Evolutionary conservation across 2,797 vertebrate species (phyloP).

Genomic region (Pantherophis alleghaniensis): DNA sequence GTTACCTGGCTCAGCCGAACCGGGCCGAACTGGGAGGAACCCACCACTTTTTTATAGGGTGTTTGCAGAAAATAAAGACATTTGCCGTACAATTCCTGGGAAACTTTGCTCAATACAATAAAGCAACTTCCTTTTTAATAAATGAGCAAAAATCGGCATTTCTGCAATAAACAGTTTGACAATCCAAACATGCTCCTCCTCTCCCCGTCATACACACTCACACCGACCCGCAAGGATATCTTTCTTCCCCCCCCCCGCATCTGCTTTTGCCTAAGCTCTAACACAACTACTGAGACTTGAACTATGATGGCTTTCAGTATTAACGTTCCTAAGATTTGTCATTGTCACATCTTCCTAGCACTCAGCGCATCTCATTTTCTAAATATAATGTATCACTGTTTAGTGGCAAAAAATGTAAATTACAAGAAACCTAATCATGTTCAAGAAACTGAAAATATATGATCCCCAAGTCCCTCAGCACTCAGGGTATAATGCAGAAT

Average conservation of each 20-base stretch:
- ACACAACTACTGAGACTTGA: constrained; percentile 56
- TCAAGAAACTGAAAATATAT: constrained; percentile 53
- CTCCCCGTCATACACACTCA: neutral
- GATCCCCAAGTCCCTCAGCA: constrained; percentile 36
- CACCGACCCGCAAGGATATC: neutral
- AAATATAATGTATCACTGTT: constrained; percentile 60
- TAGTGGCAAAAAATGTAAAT: constrained; percentile 64
- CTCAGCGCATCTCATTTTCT: constrained; percentile 59
- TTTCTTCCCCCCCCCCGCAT: neutral
- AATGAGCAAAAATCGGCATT: constrained; percentile 50
- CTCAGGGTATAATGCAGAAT: constrained; percentile 41
- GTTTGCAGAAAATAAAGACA: constrained; percentile 16
- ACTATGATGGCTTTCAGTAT: constrained; percentile 55
- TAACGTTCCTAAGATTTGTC: constrained; percentile 63
- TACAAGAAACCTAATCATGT: constrained; percentile 58
- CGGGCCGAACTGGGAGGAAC: too few relatives aligned
- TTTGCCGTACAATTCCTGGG: constrained; percentile 29
- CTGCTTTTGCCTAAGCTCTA: constrained; percentile 41
- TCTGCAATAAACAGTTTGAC: constrained; percentile 55
- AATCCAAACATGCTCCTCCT: constrained; percentile 29
- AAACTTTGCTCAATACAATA: neutral
- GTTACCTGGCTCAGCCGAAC: too few relatives aligned
- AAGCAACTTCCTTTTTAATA: constrained; percentile 27
- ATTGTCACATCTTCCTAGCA: constrained; percentile 57
- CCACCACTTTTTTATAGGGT: neutral